Conservation (phyloP, 2,113 vertebrate species). For the Odocoileus virginianus region DNA sequence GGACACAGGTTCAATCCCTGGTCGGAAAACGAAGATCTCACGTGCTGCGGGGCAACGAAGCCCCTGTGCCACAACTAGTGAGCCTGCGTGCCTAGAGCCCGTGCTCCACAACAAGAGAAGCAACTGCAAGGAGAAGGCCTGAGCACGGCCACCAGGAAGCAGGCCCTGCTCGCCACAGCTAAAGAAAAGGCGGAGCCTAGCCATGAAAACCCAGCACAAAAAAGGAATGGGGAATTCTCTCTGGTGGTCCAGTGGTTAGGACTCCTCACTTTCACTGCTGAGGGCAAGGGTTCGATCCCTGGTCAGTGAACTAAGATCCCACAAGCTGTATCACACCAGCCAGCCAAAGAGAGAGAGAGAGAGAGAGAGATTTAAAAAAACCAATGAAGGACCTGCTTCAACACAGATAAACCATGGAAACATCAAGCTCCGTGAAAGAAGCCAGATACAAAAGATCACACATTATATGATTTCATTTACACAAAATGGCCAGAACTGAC, state of each 20-base stretch:
- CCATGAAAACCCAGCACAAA: background rate
- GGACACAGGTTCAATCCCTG: background rate
- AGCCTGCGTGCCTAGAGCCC: background rate
- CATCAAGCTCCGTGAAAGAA: background rate
- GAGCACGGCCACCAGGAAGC: background rate
- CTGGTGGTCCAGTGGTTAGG: background rate
- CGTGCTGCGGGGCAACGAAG: background rate
- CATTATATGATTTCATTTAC: background rate
- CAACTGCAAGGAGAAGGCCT: background rate
- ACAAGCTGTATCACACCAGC: background rate
- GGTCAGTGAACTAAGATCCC: background rate
- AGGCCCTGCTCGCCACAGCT: background rate
- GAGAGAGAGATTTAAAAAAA: fast-evolving
- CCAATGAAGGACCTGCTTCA: background rate
- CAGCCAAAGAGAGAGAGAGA: background rate
- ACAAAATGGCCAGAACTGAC: background rate
- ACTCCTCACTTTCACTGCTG: background rate
- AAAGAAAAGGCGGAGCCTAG: background rate
- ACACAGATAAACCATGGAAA: background rate
- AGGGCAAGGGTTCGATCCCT: background rate
- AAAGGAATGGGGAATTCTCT: background rate
- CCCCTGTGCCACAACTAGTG: background rate
- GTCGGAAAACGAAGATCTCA: background rate
- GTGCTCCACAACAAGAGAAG: background rate
- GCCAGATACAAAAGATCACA: background rate